Evolutionary conservation across 2,797 vertebrate genomes (phyloP).

Genomic region (Thamnophis elegans): DNA sequence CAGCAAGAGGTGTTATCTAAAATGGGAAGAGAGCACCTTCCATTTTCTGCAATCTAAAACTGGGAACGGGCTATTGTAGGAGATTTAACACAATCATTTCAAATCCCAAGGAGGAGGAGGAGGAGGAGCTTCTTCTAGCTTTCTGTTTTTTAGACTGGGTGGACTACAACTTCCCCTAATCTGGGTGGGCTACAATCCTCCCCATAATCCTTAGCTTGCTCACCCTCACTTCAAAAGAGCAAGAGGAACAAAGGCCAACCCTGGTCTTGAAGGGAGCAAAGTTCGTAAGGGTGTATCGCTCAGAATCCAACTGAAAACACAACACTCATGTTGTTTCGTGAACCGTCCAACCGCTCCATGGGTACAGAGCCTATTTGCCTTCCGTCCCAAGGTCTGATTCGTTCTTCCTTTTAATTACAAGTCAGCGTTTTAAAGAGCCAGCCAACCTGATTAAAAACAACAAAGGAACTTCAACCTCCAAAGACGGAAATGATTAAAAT

Average conservation of each 20-base stretch:
- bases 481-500: neutral
- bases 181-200: neutral
- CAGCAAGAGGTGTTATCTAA: neutral
- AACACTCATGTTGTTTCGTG: constrained; percentile 29
- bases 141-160: neutral
- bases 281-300: neutral
- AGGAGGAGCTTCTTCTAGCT: neutral
- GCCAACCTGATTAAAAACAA: neutral
- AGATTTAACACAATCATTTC: neutral
- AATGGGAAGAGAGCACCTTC: neutral
- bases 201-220: neutral
- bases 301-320: constrained; percentile 54
- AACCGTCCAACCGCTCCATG: neutral
- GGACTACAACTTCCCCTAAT: neutral
- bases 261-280: neutral
- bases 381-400: constrained; percentile 10
- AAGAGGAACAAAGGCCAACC: neutral
- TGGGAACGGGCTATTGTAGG: fast-evolving
- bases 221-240: constrained; percentile 21
- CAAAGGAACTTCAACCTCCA: neutral
- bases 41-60: neutral
- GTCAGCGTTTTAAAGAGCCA: neutral
- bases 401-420: neutral
- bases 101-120: neutral
- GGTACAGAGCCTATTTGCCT: constrained; percentile 14